Percentiles rank a stretch among this genome's conserved stretches.
Conservation (phyloP, 2,113 vertebrate species). For the human (Homo sapiens) region DNA sequence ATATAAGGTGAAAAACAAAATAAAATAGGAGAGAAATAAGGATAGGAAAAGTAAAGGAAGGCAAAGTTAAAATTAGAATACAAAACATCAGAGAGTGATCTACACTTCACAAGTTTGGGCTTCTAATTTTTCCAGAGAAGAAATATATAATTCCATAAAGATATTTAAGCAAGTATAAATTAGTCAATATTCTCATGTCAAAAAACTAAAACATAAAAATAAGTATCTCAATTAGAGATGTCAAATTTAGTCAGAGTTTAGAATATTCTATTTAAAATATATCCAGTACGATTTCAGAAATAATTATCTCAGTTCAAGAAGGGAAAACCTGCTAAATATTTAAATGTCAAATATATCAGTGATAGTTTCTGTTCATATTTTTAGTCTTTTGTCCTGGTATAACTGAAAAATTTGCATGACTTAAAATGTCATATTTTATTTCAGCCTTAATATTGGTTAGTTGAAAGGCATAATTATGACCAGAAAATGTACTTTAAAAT, state of each 20-base stretch:
- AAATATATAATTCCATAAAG: background rate
- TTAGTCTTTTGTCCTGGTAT: constrained; percentile 23
- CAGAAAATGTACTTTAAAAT: constrained; percentile 20
- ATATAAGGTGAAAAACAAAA: background rate
- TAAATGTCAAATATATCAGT: constrained; percentile 37
- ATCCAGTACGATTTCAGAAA: background rate
- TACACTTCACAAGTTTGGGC: background rate
- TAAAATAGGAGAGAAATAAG: background rate
- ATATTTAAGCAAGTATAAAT: background rate
- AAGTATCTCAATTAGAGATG: background rate
- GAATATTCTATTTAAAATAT: constrained; percentile 30
- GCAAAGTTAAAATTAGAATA: background rate
- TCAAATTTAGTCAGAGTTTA: background rate
- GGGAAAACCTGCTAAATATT: constrained; percentile 54
- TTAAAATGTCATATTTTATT: constrained; percentile 37
- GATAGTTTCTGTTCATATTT: constrained; percentile 8
- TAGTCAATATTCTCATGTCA: background rate
- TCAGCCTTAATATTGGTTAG: background rate
- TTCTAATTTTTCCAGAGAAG: background rate
- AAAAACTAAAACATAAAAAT: background rate
- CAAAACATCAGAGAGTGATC: background rate
- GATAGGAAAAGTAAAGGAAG: background rate
- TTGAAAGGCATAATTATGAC: constrained; percentile 56
- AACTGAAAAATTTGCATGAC: constrained; percentile 26
- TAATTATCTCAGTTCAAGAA: constrained; percentile 52